Evolutionary conservation across 2,113 vertebrate species (phyloP).

Genomic region (Entomyzon cyanotis): DNA sequence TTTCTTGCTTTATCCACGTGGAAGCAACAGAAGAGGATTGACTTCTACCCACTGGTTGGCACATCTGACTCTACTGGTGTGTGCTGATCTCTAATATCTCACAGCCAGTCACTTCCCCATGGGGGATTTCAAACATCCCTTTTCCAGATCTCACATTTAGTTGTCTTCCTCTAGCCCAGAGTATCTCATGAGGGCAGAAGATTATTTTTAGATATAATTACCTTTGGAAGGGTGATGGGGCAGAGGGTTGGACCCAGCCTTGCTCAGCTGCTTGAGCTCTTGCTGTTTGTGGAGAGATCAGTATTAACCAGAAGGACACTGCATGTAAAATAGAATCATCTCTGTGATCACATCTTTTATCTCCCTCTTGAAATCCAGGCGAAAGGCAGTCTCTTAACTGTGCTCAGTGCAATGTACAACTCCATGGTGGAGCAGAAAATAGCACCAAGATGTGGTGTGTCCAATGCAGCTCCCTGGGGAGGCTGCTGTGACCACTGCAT

Average conservation of each 20-base stretch:
- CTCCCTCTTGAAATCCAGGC: not conserved
- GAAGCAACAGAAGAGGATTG: not conserved
- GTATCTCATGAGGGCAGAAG: conserved; percentile 1
- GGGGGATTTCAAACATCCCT: not conserved
- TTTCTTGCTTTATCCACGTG: not conserved
- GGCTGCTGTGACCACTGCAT: conserved; percentile 64
- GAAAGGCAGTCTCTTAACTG: not conserved
- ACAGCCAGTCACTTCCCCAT: not conserved
- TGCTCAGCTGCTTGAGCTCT: not conserved
- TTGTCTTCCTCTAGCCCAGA: not conserved
- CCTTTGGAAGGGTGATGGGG: not conserved
- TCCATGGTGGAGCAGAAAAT: conserved; percentile 40
- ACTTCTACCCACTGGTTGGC: not conserved
- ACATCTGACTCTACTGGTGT: not conserved
- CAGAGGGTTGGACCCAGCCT: not conserved
- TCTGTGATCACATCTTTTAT: not conserved
- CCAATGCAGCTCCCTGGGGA: conserved; percentile 68
- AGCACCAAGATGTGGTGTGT: conserved; percentile 37
- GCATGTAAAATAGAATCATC: conserved; percentile 5
- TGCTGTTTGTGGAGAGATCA: not conserved
- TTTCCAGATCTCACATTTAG: conserved; percentile 7
- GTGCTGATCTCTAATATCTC: not conserved
- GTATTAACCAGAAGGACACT: conserved; percentile 1
- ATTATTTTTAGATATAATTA: conserved; percentile 21
- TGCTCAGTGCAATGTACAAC: not conserved